Evolutionary conservation across 23 tunicate genomes (phyloP).

Genomic region (Trididemnum miniatum): DNA sequence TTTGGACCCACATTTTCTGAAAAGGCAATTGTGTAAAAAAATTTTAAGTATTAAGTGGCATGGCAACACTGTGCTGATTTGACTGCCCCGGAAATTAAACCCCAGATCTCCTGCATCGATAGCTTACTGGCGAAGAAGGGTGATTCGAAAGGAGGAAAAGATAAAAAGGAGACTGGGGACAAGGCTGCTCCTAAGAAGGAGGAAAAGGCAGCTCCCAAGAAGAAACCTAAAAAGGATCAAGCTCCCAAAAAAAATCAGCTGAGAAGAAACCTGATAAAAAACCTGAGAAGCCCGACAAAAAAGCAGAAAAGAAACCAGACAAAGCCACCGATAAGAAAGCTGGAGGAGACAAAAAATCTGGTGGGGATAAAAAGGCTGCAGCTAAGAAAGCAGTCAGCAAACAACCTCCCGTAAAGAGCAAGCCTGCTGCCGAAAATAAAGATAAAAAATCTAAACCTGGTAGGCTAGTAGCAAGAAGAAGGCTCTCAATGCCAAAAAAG

Average conservation of each 20-base stretch:
- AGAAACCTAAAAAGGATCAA: neutral
- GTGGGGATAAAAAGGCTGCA: neutral
- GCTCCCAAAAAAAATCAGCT: no score
- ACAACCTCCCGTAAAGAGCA: neutral
- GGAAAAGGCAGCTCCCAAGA: neutral
- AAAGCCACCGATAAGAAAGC: neutral
- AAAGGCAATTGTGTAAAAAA: no score
- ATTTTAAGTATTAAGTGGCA: no score
- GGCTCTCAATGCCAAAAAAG: constrained; percentile 96
- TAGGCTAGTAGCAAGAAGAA: constrained; percentile 39
- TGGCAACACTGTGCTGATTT: no score
- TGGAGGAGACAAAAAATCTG: neutral
- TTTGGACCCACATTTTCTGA: no score
- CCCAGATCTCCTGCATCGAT: no score
- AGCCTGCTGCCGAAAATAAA: neutral
- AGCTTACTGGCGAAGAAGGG: no score
- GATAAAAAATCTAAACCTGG: constrained; percentile 9
- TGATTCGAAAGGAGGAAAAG: no score
- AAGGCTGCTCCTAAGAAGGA: neutral
- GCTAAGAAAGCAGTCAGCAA: neutral
- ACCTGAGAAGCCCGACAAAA: neutral
- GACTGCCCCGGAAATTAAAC: no score
- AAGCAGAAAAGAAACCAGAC: constrained; percentile 3
- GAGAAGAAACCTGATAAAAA: neutral
- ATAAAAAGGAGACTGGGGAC: neutral